Evolutionary conservation across 2,113 vertebrate genomes (phyloP).

Genomic region (Nipponia nippon): DNA sequence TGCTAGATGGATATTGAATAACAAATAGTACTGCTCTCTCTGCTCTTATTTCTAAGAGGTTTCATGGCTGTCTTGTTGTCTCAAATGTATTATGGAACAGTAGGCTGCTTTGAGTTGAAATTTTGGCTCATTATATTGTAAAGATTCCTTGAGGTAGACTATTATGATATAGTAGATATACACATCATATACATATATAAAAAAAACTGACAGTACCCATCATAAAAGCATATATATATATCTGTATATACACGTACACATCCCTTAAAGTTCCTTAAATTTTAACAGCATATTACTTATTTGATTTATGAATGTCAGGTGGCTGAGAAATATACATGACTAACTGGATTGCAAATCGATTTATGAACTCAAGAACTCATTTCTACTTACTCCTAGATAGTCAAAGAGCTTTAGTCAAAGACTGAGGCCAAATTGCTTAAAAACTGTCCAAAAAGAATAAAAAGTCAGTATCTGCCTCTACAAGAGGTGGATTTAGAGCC

Average conservation of each 20-base stretch:
- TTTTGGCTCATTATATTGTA: not conserved
- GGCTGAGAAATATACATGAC: not conserved
- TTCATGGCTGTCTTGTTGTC: not conserved
- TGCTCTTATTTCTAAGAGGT: not conserved
- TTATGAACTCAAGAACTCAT: not conserved
- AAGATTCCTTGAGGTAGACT: not conserved
- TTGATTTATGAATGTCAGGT: not conserved
- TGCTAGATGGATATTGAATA: not conserved
- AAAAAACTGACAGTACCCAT: not conserved
- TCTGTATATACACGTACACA: fast-evolving
- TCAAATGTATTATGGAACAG: not conserved
- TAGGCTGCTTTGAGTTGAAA: not conserved
- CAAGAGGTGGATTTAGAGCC: not conserved
- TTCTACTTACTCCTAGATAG: not conserved
- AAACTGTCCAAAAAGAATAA: not conserved
- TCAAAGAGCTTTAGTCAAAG: not conserved
- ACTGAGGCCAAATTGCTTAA: not conserved
- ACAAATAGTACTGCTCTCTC: not conserved
- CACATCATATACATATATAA: not conserved
- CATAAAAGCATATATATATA: not conserved
- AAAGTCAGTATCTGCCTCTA: not conserved
- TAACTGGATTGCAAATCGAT: not conserved
- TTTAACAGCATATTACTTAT: not conserved
- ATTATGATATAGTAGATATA: not conserved
- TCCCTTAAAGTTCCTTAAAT: not conserved